These are phyloP conservation scores for Zingel zingel DNA, from an alignment of 2,113 vertebrate species.

Conservation along the genomic window DNA sequence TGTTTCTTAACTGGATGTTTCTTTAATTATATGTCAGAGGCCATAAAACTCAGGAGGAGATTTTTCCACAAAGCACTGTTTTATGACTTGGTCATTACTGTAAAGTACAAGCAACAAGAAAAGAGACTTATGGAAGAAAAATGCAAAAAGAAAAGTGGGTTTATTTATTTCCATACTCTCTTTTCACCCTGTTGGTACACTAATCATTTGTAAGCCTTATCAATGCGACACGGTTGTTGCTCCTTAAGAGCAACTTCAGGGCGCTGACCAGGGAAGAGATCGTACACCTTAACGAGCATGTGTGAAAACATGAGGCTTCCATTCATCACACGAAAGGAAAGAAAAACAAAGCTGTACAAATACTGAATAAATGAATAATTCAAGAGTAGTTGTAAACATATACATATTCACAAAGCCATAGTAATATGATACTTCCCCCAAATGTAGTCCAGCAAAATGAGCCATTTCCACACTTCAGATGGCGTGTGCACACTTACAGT, in stretches of 20 bases:
- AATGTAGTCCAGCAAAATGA: conserved; percentile 45
- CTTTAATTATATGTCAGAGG: conserved; percentile 90
- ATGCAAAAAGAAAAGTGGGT: conserved; percentile 77
- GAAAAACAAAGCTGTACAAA: conserved; percentile 80
- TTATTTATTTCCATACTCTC: conserved; percentile 79
- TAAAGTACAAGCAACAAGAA: conserved; percentile 74
- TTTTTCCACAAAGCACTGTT: conserved; percentile 70
- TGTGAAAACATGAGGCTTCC: conserved; percentile 56
- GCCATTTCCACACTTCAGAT: conserved; percentile 44
- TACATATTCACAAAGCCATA: conserved; percentile 82
- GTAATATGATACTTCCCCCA: conserved; percentile 25
- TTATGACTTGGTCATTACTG: conserved; percentile 71
- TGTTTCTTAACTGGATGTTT: conserved; percentile 88
- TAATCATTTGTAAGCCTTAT: conserved; percentile 41
- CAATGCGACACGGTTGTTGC: conserved; percentile 31
- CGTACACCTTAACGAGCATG: conserved; percentile 49
- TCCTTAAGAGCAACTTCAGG: conserved; percentile 33
- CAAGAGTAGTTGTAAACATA: conserved; percentile 78
- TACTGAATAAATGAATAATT: conserved; percentile 72
- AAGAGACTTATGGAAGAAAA: conserved; percentile 56
- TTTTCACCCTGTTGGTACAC: conserved; percentile 63
- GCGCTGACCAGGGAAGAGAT: conserved; percentile 46
- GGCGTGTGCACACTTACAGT: conserved; percentile 41
- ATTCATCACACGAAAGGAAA: conserved; percentile 40
- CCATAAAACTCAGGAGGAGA: conserved; percentile 82